Conservation (phyloP, 2,113 vertebrate genomes). For the Camelus bactrianus region DNA sequence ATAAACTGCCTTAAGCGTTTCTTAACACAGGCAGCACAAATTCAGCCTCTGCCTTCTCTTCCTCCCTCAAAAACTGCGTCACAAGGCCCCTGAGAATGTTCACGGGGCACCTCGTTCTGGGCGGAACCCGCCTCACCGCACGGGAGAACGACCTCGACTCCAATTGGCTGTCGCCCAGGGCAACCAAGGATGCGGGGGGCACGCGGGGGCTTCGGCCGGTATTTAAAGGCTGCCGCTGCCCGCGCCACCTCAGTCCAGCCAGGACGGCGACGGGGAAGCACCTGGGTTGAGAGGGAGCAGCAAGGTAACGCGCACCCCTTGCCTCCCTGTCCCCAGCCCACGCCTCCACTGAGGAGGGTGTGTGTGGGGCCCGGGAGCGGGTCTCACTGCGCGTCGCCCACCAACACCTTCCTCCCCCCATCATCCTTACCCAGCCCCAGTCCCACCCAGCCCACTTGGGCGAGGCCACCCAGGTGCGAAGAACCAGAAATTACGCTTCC, state of each 20-base stretch:
- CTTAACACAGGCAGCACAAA: too few species aligned
- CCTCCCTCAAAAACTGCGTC: constrained; percentile 27
- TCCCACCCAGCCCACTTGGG: constrained; percentile 39
- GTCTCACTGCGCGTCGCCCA: constrained; percentile 14
- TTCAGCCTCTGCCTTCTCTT: rapidly evolving
- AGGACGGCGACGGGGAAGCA: constrained; percentile 58
- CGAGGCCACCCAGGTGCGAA: constrained; percentile 65
- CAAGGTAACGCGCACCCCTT: constrained; percentile 57
- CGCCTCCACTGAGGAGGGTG: not conserved
- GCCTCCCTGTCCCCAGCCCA: constrained; percentile 9
- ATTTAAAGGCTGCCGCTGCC: constrained; percentile 64
- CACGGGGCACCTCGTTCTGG: rapidly evolving
- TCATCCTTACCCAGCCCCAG: constrained; percentile 52
- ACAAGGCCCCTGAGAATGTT: constrained; percentile 65
- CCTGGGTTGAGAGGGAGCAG: constrained; percentile 68
- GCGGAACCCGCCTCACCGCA: not conserved
- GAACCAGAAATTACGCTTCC: not conserved
- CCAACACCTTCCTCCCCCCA: constrained; percentile 57
- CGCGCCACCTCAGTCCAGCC: not conserved
- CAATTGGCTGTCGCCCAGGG: constrained; percentile 76
- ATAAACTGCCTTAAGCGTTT: rapidly evolving
- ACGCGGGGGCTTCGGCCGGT: not conserved
- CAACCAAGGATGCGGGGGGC: constrained; percentile 68
- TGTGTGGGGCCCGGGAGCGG: constrained; percentile 61
- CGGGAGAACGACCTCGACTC: not conserved